Evolutionary conservation across 92 coral and sea anemone species (phyloP).

Genomic region (Parazoanthus darwini): DNA sequence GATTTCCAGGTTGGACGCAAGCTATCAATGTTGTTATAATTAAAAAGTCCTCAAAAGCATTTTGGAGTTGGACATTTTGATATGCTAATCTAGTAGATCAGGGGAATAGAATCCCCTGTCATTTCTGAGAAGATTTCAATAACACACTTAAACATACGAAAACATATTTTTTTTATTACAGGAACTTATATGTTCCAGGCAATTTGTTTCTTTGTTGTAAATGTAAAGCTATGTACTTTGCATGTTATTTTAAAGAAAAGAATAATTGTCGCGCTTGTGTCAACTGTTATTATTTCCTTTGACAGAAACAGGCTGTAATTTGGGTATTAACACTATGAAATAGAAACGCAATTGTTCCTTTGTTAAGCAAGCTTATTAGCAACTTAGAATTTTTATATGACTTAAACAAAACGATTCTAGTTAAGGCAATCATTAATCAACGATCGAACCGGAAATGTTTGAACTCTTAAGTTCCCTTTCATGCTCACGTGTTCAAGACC

Average conservation of each 20-base stretch:
- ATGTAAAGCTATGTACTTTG: background rate
- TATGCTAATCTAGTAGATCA: background rate
- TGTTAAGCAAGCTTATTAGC: background rate
- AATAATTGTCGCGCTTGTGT: background rate
- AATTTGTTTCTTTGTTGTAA: constrained; percentile 23
- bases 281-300: background rate
- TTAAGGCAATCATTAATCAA: background rate
- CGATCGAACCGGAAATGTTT: constrained; percentile 11
- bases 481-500: constrained; percentile 22
- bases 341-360: constrained; percentile 2
- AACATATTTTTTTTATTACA: background rate
- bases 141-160: background rate
- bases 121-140: background rate
- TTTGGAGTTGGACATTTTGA: background rate
- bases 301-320: background rate
- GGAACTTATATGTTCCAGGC: background rate
- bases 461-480: background rate
- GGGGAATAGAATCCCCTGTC: background rate
- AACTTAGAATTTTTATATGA: background rate
- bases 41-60: background rate
- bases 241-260: background rate
- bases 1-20: background rate
- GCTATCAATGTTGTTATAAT: background rate
- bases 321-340: background rate
- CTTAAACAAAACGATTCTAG: constrained; percentile 10